Evolutionary conservation across 2,113 vertebrate species (phyloP).

Genomic region (Phrynosoma platyrhinos): DNA sequence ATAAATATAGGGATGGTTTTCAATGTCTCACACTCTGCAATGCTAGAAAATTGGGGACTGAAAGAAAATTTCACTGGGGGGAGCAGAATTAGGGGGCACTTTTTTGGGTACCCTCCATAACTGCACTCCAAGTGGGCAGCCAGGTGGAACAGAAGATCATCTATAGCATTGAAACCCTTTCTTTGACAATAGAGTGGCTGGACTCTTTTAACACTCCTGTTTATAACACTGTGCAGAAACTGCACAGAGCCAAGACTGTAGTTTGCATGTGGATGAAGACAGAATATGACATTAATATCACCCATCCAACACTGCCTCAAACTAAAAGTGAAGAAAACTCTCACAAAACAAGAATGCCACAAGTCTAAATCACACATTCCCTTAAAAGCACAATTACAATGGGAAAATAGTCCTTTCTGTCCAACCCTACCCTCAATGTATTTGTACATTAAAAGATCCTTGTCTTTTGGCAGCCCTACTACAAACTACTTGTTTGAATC

Average conservation of each 20-base stretch:
- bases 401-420: not conserved
- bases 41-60: too few relatives aligned
- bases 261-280: not conserved
- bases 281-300: not conserved
- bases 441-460: constrained; percentile 1
- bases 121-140: too few relatives aligned
- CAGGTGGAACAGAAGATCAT: too few relatives aligned
- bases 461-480: not conserved
- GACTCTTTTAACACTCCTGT: not conserved
- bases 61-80: too few relatives aligned
- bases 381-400: not conserved
- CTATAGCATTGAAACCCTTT: not conserved
- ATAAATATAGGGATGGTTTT: too few relatives aligned
- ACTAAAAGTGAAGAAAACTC: constrained; percentile 21
- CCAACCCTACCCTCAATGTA: not conserved
- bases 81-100: too few relatives aligned
- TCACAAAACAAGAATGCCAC: not conserved
- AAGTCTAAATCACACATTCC: not conserved
- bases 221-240: not conserved
- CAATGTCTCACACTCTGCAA: too few relatives aligned
- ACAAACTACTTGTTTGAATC: not conserved
- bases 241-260: not conserved
- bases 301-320: constrained; percentile 25
- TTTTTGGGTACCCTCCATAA: too few relatives aligned
- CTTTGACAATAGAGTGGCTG: not conserved